phyloP scores from a whole-genome alignment of 2,888 invertebrate species.

The Strigamia maritima region DNA sequence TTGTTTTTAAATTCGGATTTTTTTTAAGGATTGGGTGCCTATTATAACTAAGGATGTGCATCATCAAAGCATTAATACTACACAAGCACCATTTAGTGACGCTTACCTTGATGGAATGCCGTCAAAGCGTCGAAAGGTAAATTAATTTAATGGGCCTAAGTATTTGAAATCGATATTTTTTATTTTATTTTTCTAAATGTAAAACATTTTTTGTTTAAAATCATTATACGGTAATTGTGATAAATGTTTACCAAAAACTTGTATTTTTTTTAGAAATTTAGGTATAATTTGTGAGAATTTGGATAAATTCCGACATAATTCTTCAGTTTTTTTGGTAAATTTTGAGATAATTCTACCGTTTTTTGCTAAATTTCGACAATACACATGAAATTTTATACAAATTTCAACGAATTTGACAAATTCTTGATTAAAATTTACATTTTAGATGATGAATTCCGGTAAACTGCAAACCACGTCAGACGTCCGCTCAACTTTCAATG shows the following conservation, averaged over 20 bases:
- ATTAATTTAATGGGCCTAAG: not conserved
- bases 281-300: too few species aligned
- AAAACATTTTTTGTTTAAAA: conserved; percentile 31
- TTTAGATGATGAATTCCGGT: conserved; percentile 49
- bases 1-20: conserved; percentile 5
- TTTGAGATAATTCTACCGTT: too few species aligned
- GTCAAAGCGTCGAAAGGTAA: conserved; percentile 76
- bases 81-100: conserved; percentile 71
- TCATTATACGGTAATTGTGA: too few species aligned
- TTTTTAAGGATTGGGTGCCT: conserved; percentile 74
- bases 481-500: conserved; percentile 48
- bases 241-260: too few species aligned
- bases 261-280: too few species aligned
- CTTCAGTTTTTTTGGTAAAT: too few species aligned
- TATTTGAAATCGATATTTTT: conserved; percentile 7
- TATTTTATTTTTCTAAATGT: not conserved
- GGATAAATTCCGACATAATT: too few species aligned
- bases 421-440: not conserved
- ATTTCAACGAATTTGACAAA: not conserved
- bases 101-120: conserved; percentile 88
- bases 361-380: not conserved
- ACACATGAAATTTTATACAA: not conserved
- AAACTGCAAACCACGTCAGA: conserved; percentile 47
- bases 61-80: conserved; percentile 64
- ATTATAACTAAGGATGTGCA: conserved; percentile 77